Base-by-base conservation (phyloP, 1,140 invertebrate species). In the Babylonia areolata region DNA sequence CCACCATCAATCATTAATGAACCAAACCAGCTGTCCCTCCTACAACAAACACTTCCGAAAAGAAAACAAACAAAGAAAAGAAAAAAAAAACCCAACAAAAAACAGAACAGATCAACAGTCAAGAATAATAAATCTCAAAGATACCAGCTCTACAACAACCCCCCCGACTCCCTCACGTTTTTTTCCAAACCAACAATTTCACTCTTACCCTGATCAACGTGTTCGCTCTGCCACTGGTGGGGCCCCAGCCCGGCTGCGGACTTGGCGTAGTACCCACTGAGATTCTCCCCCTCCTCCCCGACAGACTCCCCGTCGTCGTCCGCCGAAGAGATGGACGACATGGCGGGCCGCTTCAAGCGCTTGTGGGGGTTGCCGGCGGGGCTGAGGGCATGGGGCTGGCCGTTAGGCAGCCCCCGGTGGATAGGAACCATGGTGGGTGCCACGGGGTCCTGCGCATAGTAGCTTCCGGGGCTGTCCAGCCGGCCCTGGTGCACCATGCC, bases 401-500 rank as follows among this genome's bases (percentile, higher is more conserved):
- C 91, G 87, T 92, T 92, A 64, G 96, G 88, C 84, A 93, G 86
- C 51, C 85, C 88, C 87, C 91, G 88, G 81, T 90, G 88, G 85
- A 89, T 85, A 39, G 85, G 87, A 28, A 90, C 90, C 87, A 92
- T 89, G 71, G 88, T 88, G 69, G 89, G 89, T 87, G 64, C 87
- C 81, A 71, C 87, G 9, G 87, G 89, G 81, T 92, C 95, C 86
- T 96, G 96, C 92, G 97, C 98, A 95, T 98, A 98, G 95, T 98
- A 98, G 95, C 98, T 98, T 78, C 96, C 96, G 90, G 97, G 96
- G 98, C 98, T 95, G 98, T 96, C 95, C 98, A 98, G 93, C 98
- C 98, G 92, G 96, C 96, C 92, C 83, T 88, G 88, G 33, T 89
- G 88, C 20, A 90, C 88, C 90, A 93, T 92, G 17, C 88, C 85